A percentile compares a stretch with the other conserved stretches of the same genome.
Conservation (phyloP, 2,797 vertebrate genomes). For the Limnodromus scolopaceus region DNA sequence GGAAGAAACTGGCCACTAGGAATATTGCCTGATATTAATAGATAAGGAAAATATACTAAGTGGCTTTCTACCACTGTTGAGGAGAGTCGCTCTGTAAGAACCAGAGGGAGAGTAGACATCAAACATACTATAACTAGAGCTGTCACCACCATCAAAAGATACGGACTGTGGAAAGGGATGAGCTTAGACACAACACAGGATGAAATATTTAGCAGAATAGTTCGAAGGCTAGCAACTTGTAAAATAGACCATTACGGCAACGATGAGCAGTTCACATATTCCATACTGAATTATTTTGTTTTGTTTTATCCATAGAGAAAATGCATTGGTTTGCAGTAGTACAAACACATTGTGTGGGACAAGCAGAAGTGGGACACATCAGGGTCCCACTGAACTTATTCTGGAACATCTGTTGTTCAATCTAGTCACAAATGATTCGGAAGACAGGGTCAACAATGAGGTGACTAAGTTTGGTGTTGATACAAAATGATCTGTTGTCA, state of each 20-base stretch:
- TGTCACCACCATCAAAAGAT: neutral
- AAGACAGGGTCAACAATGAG: constrained; percentile 8
- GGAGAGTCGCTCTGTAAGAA: neutral
- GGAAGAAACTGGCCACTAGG: neutral
- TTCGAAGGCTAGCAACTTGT: neutral
- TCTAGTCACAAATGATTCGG: neutral
- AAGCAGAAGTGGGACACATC: neutral
- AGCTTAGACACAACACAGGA: neutral
- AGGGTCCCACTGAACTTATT: neutral
- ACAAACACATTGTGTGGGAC: neutral
- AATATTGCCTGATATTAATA: neutral
- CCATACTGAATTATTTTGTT: neutral
- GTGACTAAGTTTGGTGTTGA: neutral
- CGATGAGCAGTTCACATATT: neutral
- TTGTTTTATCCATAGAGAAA: neutral
- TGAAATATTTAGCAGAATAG: neutral
- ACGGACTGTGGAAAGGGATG: neutral
- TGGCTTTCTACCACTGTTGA: neutral
- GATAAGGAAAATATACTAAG: neutral
- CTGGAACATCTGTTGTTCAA: neutral
- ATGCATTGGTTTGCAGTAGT: neutral
- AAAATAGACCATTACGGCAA: neutral
- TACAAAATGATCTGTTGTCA: constrained; percentile 39
- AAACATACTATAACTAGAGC: neutral
- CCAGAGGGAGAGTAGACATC: neutral